A percentile compares a stretch with the other conserved stretches of the same genome.
Evolutionary conservation across 2,113 vertebrate genomes (phyloP).

Genomic region (Trogon surrucura): DNA sequence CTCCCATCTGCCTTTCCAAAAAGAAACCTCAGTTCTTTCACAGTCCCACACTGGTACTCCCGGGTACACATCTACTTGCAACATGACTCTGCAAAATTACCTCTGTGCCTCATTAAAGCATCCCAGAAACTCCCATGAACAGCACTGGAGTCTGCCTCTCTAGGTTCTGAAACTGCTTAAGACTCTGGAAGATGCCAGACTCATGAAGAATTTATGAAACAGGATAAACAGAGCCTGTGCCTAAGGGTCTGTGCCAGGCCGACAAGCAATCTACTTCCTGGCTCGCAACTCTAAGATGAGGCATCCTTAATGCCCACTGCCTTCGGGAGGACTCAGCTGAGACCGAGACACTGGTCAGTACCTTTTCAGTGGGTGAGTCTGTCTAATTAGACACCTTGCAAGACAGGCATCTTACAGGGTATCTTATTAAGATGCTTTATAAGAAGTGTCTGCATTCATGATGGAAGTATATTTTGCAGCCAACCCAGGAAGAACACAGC

Average conservation of each 20-base stretch:
- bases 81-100: conserved; percentile 33
- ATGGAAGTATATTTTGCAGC: background rate
- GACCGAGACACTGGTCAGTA: background rate
- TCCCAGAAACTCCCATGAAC: background rate
- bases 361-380: background rate
- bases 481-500: background rate
- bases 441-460: background rate
- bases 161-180: background rate
- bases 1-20: background rate
- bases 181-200: background rate
- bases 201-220: background rate
- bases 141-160: rapidly evolving
- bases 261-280: background rate
- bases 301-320: background rate
- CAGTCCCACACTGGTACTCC: background rate
- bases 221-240: background rate
- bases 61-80: background rate
- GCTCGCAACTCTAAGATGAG: background rate
- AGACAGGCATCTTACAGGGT: background rate
- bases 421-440: background rate
- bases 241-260: background rate
- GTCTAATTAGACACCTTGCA: background rate
- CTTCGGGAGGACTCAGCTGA: background rate
- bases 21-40: background rate
- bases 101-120: background rate